These are phyloP conservation scores for Anabas testudineus DNA, from an alignment of 2,797 vertebrate genomes.

Conservation along the genomic window DNA sequence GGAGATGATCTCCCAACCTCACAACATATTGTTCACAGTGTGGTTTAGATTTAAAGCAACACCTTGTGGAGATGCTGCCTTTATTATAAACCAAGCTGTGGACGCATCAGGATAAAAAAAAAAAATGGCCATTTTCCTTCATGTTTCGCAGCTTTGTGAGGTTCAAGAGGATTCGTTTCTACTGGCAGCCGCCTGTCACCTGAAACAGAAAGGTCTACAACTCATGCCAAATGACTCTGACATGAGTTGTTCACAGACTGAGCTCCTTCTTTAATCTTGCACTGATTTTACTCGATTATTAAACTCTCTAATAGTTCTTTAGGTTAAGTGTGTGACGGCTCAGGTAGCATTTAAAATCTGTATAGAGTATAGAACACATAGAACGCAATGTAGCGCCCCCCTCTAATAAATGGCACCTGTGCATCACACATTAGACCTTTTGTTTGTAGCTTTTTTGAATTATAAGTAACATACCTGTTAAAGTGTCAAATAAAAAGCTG, in stretches of 20 bases:
- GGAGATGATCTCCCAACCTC: too few species aligned
- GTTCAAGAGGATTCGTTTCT: slow-evolving; percentile 78
- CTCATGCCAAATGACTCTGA: slow-evolving; percentile 33
- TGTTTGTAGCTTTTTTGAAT: background rate
- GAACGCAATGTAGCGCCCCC: background rate
- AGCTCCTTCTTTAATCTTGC: background rate
- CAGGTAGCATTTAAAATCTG: background rate
- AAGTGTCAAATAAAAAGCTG: background rate
- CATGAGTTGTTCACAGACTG: slow-evolving; percentile 9
- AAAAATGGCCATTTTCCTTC: slow-evolving; percentile 48
- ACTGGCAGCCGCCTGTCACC: slow-evolving; percentile 74
- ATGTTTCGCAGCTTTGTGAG: slow-evolving; percentile 71
- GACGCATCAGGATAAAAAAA: slow-evolving; percentile 31
- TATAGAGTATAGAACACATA: background rate
- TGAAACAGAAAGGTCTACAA: slow-evolving; percentile 61
- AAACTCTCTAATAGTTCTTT: background rate
- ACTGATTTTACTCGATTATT: background rate
- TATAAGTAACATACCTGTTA: background rate
- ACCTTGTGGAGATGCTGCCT: slow-evolving; percentile 21
- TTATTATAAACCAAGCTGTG: slow-evolving; percentile 54
- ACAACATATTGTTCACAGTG: too few species aligned
- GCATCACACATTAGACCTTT: background rate
- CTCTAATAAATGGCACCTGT: background rate
- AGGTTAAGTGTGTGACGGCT: background rate
- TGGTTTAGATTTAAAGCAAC: too few species aligned